A percentile compares a stretch with the other conserved stretches of the same genome.
Evolutionary conservation across 2,888 invertebrate genomes (phyloP).

Genomic region (Mimachlamys varia): DNA sequence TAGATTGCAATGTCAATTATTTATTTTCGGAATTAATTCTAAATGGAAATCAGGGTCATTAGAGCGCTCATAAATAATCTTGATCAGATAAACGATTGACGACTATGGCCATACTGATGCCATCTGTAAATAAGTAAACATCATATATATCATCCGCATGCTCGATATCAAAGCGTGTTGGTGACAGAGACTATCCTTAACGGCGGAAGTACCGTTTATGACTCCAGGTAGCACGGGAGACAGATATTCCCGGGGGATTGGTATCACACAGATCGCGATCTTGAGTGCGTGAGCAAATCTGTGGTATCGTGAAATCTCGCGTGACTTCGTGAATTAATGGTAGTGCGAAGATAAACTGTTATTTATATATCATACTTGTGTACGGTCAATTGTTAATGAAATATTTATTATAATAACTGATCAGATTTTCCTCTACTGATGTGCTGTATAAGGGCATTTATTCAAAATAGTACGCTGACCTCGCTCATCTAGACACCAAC

Average conservation of each 20-base stretch:
- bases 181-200: not conserved
- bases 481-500: no score
- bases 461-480: no score
- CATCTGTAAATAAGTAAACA: conserved; percentile 33
- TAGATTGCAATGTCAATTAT: not conserved
- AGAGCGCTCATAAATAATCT: not conserved
- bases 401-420: no score
- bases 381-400: no score
- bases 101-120: not conserved
- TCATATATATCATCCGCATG: conserved; percentile 1
- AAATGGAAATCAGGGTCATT: conserved; percentile 4
- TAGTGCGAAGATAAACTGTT: not conserved
- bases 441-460: no score
- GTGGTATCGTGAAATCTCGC: not conserved
- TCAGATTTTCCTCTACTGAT: no score
- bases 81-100: conserved; percentile 13
- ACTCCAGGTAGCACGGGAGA: not conserved
- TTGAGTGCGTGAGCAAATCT: not conserved
- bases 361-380: no score
- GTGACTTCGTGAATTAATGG: not conserved
- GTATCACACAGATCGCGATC: not conserved
- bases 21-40: not conserved
- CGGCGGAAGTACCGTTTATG: not conserved
- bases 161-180: not conserved
- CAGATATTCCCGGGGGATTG: not conserved